Base-by-base conservation (phyloP, 2,113 vertebrate species). In the Amphiprion percula region DNA sequence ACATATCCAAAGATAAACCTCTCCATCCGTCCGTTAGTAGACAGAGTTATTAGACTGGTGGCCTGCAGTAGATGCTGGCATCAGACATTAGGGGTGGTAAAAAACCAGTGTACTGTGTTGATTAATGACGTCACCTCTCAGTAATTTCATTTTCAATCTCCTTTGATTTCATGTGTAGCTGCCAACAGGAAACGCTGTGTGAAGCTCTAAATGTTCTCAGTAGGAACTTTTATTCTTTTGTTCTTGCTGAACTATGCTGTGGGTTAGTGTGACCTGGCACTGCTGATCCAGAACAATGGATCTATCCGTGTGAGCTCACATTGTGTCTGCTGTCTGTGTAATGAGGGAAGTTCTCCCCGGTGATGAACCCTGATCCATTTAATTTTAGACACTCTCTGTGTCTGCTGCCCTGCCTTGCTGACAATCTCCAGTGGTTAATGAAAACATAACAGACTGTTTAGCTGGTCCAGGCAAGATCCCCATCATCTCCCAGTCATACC, bases 341-440 rank as follows among this genome's bases (percentile, higher is more conserved):
- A 80, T 60, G 74, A 85, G 68, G 86, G 56, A 85, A 82, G 68
- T 82, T 90, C 75, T 88, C 80, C 80, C 88, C 53, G 37, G 84
- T 86, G 86, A 88, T 85, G 86, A 91, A 90, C 80, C 84, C 80
- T 87, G 79, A 67, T 77, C 72, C 64, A 52, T 87, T 83, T 91
- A 72, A 88, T 88, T 86, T 88, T 75, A 88, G 84, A 85, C 77
- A 60, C 65, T 70, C 71, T 73, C 52, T 23, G 49, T 52, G 77
- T 39, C 79, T 30, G 5, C 50, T n/a, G 72, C 77, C 75, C 82
- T 26, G 16, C 74, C 77, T 58, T 26, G 5, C 79, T 41, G 24
- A 74, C 70, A 68, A 68, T 78, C 76, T 80, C 75, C 77, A 79
- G 84, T 79, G 81, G 63, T 82, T 88, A 80, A 91, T 90, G 80